phyloP scores from a whole-genome alignment of 30 jellyfish, hydroid and myxozoan species.

The Nemopilema nomurai region DNA sequence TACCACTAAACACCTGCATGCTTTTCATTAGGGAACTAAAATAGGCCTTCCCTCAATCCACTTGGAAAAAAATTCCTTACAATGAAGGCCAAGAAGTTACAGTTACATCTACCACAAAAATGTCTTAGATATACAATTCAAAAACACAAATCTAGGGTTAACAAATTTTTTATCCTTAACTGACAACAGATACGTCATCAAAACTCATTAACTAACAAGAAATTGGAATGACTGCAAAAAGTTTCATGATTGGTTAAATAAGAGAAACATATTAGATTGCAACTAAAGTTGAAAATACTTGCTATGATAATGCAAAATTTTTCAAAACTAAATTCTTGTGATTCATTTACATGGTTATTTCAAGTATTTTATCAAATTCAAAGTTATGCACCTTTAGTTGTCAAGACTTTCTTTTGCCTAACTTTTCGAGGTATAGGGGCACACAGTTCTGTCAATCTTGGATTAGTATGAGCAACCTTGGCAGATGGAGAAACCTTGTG shows the following conservation, averaged over 20 bases:
- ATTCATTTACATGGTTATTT: background rate
- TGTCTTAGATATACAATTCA: no score
- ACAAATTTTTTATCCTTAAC: no score
- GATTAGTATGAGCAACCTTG: slow-evolving; percentile 74
- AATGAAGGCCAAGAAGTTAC: no score
- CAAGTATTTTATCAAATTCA: background rate
- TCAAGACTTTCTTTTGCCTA: slow-evolving; percentile 65
- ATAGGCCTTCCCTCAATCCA: no score
- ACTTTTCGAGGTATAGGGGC: slow-evolving; percentile 91
- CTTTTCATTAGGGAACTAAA: no score
- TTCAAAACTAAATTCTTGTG: background rate
- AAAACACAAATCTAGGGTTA: no score
- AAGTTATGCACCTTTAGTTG: slow-evolving; percentile 11
- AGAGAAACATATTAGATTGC: background rate
- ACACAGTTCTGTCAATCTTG: slow-evolving; percentile 75
- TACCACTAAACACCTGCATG: no score
- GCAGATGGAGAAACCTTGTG: slow-evolving; percentile 82
- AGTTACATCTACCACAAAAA: no score
- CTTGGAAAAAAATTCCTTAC: no score
- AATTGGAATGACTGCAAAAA: no score
- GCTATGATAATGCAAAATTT: background rate
- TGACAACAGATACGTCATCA: no score
- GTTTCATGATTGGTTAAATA: background rate
- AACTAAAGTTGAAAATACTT: background rate
- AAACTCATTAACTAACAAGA: no score